These are phyloP conservation scores for Orthosia cruda DNA, from an alignment of 2,888 invertebrate species.

Conservation along the genomic window DNA sequence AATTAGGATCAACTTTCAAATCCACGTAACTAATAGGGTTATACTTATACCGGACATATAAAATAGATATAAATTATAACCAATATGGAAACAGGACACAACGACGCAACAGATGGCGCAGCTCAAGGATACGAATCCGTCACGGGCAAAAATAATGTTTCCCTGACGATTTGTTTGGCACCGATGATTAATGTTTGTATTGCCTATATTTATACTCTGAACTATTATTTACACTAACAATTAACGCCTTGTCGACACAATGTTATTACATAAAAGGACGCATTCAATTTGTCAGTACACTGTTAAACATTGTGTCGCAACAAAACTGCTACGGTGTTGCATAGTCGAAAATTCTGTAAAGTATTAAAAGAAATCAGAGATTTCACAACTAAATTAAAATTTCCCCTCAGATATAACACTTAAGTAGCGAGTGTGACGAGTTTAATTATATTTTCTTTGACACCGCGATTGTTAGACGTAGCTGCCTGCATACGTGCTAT, in stretches of 20 bases:
- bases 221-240: slow-evolving; percentile 34
- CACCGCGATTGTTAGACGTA: slow-evolving; percentile 69
- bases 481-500: slow-evolving; percentile 68
- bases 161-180: slow-evolving; percentile 42
- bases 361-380: slow-evolving; percentile 64
- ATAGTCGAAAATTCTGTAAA: slow-evolving; percentile 40
- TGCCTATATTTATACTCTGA: slow-evolving; percentile 43
- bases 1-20: slow-evolving; percentile 8
- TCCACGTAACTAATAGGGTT: not conserved
- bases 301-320: slow-evolving; percentile 29
- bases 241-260: slow-evolving; percentile 38
- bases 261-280: slow-evolving; percentile 39
- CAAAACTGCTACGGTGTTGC: slow-evolving; percentile 25
- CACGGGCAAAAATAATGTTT: slow-evolving; percentile 64
- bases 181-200: slow-evolving; percentile 61
- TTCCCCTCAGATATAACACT: slow-evolving; percentile 72
- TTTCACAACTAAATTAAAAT: slow-evolving; percentile 66
- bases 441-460: slow-evolving; percentile 71
- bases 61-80: slow-evolving; percentile 32
- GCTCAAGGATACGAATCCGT: slow-evolving; percentile 68
- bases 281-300: slow-evolving; percentile 24
- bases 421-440: slow-evolving; percentile 69
- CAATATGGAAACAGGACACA: slow-evolving; percentile 52
- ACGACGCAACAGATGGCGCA: slow-evolving; percentile 67
- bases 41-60: slow-evolving; percentile 20